phyloP scores from a whole-genome alignment of 2,888 invertebrate species.

The Myopa tessellatipennis region DNA sequence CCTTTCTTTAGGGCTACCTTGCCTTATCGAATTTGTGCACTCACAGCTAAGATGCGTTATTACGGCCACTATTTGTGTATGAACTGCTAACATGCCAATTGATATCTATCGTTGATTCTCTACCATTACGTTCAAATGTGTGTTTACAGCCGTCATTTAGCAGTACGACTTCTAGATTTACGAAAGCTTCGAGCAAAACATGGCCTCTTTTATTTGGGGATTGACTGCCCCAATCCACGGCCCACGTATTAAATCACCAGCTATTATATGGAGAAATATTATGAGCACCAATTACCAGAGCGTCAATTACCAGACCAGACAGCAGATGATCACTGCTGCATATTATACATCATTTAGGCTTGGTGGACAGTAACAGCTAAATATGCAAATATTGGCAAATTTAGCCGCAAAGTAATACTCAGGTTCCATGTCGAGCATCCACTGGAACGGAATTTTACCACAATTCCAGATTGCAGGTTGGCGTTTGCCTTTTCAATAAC shows the following conservation, averaged over 20 bases:
- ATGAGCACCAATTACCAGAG: no score
- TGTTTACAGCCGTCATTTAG: not conserved
- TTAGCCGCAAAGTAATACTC: not conserved
- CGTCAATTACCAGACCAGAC: no score
- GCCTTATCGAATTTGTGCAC: no score
- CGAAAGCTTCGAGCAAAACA: conserved; percentile 6
- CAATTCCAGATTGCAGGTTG: conserved; percentile 1
- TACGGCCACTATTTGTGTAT: not conserved
- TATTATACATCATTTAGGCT: not conserved
- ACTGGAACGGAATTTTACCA: not conserved
- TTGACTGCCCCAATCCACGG: no score
- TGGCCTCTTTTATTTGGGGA: not conserved
- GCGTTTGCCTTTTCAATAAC: not conserved
- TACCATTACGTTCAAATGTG: not conserved
- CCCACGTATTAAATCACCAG: no score
- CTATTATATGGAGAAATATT: no score
- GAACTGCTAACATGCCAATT: not conserved
- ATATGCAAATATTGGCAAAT: not conserved
- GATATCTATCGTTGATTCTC: not conserved
- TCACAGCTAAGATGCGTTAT: not conserved
- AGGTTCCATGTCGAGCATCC: not conserved
- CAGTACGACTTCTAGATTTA: not conserved
- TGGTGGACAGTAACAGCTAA: no score
- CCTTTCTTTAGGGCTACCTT: no score
- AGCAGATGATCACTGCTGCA: no score